Percentiles rank a stretch among this genome's conserved stretches.
These are phyloP conservation scores for Molossus molossus DNA, from an alignment of 2,797 vertebrate species.

Conservation along the genomic window DNA sequence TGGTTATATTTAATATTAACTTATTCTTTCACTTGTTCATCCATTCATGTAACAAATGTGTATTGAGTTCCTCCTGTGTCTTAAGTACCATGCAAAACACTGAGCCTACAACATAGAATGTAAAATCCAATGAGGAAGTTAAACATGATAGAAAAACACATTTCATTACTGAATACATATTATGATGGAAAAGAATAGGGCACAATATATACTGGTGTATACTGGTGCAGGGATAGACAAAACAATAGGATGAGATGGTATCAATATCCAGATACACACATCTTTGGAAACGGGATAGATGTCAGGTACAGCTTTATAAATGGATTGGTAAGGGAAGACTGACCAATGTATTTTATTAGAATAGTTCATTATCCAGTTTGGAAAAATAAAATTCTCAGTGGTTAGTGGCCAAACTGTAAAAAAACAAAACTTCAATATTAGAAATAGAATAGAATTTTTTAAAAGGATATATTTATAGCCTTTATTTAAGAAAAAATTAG, in stretches of 20 bases:
- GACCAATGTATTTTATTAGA: not conserved
- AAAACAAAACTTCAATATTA: not conserved
- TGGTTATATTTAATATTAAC: not conserved
- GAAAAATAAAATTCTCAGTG: not conserved
- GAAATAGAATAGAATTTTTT: constrained; percentile 10
- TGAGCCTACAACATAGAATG: not conserved
- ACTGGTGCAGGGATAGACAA: not conserved
- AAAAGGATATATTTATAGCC: not conserved
- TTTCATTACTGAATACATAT: not conserved
- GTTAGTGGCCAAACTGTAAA: not conserved
- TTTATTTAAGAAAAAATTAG: constrained; percentile 2
- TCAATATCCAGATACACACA: not conserved
- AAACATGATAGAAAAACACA: not conserved
- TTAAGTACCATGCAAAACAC: not conserved
- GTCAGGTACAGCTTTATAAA: not conserved
- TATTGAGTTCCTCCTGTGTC: not conserved
- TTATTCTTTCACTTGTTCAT: not conserved
- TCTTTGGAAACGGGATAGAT: not conserved
- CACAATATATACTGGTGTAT: not conserved
- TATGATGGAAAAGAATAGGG: not conserved
- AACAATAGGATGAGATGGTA: not conserved
- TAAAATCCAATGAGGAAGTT: not conserved
- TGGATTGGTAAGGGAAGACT: not conserved
- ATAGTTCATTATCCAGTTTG: not conserved
- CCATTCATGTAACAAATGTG: not conserved